Percentiles rank a stretch among this genome's conserved stretches.
Conservation (phyloP, 2,797 vertebrate genomes). For the Pantherophis alleghaniensis region DNA sequence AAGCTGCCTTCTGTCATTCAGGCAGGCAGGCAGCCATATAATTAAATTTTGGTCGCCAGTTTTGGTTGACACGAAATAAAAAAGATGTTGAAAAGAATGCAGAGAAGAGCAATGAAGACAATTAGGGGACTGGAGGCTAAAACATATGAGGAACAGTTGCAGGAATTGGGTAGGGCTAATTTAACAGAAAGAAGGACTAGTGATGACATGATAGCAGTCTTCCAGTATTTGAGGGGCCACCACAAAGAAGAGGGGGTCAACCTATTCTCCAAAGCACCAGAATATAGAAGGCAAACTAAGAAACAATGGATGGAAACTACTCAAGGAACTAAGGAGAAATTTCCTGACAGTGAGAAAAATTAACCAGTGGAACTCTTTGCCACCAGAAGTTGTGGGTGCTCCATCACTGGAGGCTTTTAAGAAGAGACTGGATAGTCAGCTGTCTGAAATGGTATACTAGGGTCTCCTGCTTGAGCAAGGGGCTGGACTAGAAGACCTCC, state of each 20-base stretch:
- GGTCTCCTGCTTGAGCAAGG: too few relatives aligned
- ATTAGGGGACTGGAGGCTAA: background rate
- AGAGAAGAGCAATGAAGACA: background rate
- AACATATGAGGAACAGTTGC: rapidly evolving
- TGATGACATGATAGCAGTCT: background rate
- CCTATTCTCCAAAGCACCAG: background rate
- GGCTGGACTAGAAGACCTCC: background rate
- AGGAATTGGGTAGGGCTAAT: background rate
- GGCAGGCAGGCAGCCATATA: background rate
- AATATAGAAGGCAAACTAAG: background rate
- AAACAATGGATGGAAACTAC: background rate
- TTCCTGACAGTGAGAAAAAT: background rate
- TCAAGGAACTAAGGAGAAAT: background rate
- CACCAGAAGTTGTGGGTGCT: background rate
- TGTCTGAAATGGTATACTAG: too few relatives aligned
- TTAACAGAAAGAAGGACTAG: too few relatives aligned
- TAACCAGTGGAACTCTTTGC: background rate
- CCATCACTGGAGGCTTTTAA: background rate
- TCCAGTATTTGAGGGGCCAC: background rate
- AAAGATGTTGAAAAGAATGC: background rate
- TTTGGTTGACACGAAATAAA: background rate
- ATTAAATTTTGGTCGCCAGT: background rate
- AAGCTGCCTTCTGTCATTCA: background rate
- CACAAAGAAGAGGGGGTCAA: background rate
- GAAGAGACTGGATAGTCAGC: too few relatives aligned